Evolutionary conservation across 2,113 vertebrate species (phyloP).

Genomic region (Prochilodus magdalenae): DNA sequence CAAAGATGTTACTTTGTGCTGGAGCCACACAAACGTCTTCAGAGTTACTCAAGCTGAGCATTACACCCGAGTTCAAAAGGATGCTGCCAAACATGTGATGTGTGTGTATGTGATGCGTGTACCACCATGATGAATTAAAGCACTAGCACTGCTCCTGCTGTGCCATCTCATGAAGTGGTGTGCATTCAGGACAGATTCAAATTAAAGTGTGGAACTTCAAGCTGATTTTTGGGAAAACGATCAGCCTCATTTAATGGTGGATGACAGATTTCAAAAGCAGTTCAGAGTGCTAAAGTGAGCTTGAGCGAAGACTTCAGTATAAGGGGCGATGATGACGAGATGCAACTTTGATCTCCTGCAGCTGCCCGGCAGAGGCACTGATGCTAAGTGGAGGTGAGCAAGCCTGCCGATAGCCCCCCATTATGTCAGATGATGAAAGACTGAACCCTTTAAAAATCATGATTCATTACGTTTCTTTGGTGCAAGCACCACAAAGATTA

Average conservation of each 20-base stretch:
- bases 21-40: neutral
- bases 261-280: neutral
- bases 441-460: neutral
- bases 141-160: neutral
- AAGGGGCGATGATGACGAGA: neutral
- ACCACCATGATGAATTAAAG: neutral
- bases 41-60: neutral
- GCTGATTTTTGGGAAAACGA: neutral
- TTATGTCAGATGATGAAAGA: neutral
- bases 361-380: neutral
- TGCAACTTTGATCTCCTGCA: conserved; percentile 2
- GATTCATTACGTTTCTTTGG: neutral
- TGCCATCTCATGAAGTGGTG: neutral
- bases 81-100: neutral
- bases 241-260: neutral
- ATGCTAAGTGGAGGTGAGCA: neutral
- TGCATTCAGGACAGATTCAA: neutral
- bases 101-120: conserved; percentile 8
- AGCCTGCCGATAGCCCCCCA: neutral
- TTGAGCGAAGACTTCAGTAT: neutral
- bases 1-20: neutral
- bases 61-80: neutral
- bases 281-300: neutral
- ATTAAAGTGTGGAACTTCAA: neutral
- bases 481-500: neutral